Percentiles rank a stretch among this genome's conserved stretches.
Evolutionary conservation across 2,797 vertebrate genomes (phyloP).

Genomic region (Diplodus sargus): DNA sequence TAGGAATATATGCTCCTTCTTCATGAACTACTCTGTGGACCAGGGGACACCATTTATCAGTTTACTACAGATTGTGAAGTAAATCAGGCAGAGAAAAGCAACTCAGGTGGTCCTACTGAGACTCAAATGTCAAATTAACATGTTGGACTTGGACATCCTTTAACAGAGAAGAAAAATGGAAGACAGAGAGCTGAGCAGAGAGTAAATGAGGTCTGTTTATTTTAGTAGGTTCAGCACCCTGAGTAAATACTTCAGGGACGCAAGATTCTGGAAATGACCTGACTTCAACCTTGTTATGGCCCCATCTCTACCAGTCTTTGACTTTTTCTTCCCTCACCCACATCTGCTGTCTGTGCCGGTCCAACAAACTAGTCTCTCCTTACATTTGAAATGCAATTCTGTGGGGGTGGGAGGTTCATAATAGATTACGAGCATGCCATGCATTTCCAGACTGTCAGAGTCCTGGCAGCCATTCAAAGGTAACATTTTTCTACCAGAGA

Average conservation of each 20-base stretch:
- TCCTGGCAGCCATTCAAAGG: slow-evolving; percentile 75
- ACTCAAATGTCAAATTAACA: slow-evolving; percentile 77
- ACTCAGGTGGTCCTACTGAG: slow-evolving; percentile 61
- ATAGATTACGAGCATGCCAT: slow-evolving; percentile 76
- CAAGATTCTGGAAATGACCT: slow-evolving; percentile 44
- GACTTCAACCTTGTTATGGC: slow-evolving; percentile 41
- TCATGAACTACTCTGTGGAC: slow-evolving; percentile 44
- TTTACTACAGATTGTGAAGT: slow-evolving; percentile 54
- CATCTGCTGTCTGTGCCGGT: slow-evolving; percentile 53
- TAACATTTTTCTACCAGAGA: slow-evolving; percentile 72
- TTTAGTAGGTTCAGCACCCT: slow-evolving; percentile 41
- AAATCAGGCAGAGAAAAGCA: slow-evolving; percentile 48
- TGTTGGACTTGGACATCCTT: slow-evolving; percentile 42
- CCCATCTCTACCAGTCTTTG: slow-evolving; percentile 36
- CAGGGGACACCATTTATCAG: slow-evolving; percentile 53
- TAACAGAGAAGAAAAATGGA: slow-evolving; percentile 26
- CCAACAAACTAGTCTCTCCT: slow-evolving; percentile 49
- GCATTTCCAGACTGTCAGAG: slow-evolving; percentile 76
- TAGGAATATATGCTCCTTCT: slow-evolving; percentile 33
- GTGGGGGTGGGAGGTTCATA: slow-evolving; percentile 69
- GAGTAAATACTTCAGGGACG: slow-evolving; percentile 44
- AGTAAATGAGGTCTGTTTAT: slow-evolving; percentile 43
- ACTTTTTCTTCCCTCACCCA: slow-evolving; percentile 40
- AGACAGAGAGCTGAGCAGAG: slow-evolving; percentile 24
- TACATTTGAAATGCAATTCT: slow-evolving; percentile 69